Percentiles rank a stretch among this genome's conserved stretches.
Evolutionary conservation across 1,140 invertebrate species (phyloP).

Genomic region (Aphis craccivora): DNA sequence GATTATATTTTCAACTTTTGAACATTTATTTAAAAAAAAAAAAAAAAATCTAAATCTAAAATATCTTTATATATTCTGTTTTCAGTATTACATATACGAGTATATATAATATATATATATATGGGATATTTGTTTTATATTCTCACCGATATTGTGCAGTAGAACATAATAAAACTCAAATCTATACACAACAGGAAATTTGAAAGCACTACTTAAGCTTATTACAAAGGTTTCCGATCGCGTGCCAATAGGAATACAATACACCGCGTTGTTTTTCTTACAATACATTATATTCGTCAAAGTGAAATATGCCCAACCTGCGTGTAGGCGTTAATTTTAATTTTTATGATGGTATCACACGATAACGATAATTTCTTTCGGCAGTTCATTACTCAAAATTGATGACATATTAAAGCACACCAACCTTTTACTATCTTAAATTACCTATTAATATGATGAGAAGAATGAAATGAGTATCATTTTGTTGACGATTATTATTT

Average conservation of each 20-base stretch:
- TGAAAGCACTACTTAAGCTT: slow-evolving; percentile 56
- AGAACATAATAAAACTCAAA: neutral
- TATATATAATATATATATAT: neutral
- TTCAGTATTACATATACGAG: neutral
- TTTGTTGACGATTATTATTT: neutral
- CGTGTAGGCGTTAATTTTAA: slow-evolving; percentile 48
- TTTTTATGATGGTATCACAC: slow-evolving; percentile 44
- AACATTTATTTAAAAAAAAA: neutral
- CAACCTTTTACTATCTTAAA: neutral
- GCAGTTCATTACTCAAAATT: slow-evolving; percentile 44
- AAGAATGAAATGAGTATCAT: neutral
- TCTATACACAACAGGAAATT: slow-evolving; percentile 51
- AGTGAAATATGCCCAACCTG: slow-evolving; percentile 40
- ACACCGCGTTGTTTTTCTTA: neutral
- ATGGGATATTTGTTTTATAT: neutral
- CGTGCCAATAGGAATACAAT: slow-evolving; percentile 14
- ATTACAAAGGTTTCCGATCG: slow-evolving; percentile 43
- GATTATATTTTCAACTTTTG: slow-evolving; percentile 3
- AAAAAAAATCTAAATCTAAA: neutral
- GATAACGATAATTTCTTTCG: slow-evolving; percentile 47
- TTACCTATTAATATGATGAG: neutral
- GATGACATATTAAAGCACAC: neutral
- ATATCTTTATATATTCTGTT: neutral
- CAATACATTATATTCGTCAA: neutral
- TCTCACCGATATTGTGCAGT: neutral